These are phyloP conservation scores for Ophioninae sp. DNA, from an alignment of 2,888 invertebrate species.

Conservation along the genomic window DNA sequence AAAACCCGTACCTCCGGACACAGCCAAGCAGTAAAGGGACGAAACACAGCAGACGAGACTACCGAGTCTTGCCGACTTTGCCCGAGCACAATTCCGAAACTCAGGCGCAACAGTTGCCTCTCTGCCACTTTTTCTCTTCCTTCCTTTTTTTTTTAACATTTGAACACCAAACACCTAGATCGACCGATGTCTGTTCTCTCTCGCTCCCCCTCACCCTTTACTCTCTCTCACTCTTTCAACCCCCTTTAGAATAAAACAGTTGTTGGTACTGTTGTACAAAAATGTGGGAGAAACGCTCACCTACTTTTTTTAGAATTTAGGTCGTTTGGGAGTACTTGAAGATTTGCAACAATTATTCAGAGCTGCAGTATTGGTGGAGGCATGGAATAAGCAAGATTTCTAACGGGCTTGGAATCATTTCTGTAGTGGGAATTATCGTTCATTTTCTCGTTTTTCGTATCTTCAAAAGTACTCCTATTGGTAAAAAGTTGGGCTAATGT, in stretches of 20 bases:
- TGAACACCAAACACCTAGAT: slow-evolving; percentile 29
- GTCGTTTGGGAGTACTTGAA: too few relatives aligned
- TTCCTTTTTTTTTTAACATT: slow-evolving; percentile 12
- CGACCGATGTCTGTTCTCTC: slow-evolving; percentile 14
- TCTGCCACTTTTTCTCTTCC: slow-evolving; percentile 25
- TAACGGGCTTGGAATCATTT: too few relatives aligned
- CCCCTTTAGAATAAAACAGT: neutral
- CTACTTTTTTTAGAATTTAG: too few relatives aligned
- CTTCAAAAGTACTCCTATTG: too few relatives aligned
- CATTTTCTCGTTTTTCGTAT: too few relatives aligned
- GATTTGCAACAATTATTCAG: too few relatives aligned
- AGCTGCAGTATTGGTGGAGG: too few relatives aligned
- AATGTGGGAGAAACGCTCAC: too few relatives aligned
- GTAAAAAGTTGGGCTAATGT: too few relatives aligned
- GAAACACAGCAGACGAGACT: slow-evolving; percentile 56
- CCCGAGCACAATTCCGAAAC: slow-evolving; percentile 54
- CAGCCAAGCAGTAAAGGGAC: slow-evolving; percentile 45
- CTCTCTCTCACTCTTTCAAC: neutral
- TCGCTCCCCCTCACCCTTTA: neutral
- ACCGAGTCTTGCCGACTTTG: slow-evolving; percentile 52
- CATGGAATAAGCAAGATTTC: too few relatives aligned
- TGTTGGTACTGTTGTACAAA: too few relatives aligned
- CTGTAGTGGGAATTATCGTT: too few relatives aligned
- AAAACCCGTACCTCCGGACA: slow-evolving; percentile 33
- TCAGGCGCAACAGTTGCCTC: slow-evolving; percentile 62